Base-by-base conservation (phyloP, 2,888 invertebrate species). In the Torymus tubicola region DNA sequence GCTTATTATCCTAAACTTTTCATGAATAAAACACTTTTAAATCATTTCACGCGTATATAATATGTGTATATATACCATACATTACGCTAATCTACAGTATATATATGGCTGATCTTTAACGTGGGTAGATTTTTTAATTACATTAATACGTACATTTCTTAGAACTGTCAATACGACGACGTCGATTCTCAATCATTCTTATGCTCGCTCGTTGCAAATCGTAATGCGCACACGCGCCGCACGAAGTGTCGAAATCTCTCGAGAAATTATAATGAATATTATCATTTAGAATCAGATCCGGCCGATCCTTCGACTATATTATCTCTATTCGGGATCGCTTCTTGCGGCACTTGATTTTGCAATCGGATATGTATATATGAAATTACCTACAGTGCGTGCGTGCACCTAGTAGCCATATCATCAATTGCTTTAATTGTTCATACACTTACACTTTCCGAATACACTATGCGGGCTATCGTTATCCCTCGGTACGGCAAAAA, bases 281-380 rank as follows among this genome's bases (percentile, higher is more conserved):
- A 73, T 81, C 77, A 52, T 69, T 68, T 42, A 8, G 31, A 69
- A 76, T 80, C 80, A 31, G 63, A 81, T 77, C 72, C 63, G 72
- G 63, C 24, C 53, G 50, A 71, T 72, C 64, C 63, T 12, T 16
- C 13, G 63, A 13, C n/a, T 58, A 76, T 77, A 31, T 31, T n/a
- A 21, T 21, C 77, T 69, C 24, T 31, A 50, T 52, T 64, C 31
- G 42, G 55, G 55, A 74, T 81, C 81, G 73, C n/a, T 14, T 14
- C 50, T 80, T 80, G 76, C 72, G 53, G 60, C 68, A 73, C 16
- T 8, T 0, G 16, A 24, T 81, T 73, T 77, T 60, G 81, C 72
- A 81, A 81, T 64, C 50, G 64, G 58, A 64, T 80, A 65, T 80
- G 70, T 70, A 64, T 80, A 65, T 80, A 75, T 70, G 74, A 65